A percentile compares a stretch with the other conserved stretches of the same genome.
These are phyloP conservation scores for Himalopsyche japonica DNA, from an alignment of 2,888 invertebrate species.

Conservation along the genomic window DNA sequence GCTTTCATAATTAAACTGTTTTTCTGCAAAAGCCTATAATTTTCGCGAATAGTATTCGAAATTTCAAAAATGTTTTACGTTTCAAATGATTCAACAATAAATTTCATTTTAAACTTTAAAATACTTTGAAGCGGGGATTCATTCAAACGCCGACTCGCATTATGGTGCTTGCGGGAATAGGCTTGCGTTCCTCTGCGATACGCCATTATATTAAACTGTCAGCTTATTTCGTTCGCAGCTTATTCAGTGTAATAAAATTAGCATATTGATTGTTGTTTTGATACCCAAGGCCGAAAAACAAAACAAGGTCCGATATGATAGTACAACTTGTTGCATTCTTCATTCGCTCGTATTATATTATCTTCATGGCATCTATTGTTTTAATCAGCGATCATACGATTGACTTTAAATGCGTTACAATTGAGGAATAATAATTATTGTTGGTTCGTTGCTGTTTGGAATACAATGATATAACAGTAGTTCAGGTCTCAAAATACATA, in stretches of 20 bases:
- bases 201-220: not conserved
- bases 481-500: too few relatives aligned
- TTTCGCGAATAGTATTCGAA: too few relatives aligned
- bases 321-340: not conserved
- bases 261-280: constrained; percentile 31
- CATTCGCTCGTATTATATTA: not conserved
- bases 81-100: too few relatives aligned
- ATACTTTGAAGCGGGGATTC: too few relatives aligned
- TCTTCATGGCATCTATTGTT: not conserved
- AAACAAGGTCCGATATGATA: constrained; percentile 15
- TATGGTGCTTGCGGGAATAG: too few relatives aligned
- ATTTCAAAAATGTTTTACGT: too few relatives aligned
- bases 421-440: not conserved
- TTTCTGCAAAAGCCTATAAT: too few relatives aligned
- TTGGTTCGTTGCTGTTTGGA: not conserved
- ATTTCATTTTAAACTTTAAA: too few relatives aligned
- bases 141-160: too few relatives aligned
- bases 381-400: not conserved
- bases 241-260: constrained; percentile 24
- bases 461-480: too few relatives aligned
- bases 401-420: not conserved
- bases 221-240: constrained; percentile 1
- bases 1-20: too few relatives aligned
- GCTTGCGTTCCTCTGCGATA: not conserved
- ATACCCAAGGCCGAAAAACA: constrained; percentile 30